These are phyloP conservation scores for Platysteira castanea DNA, from an alignment of 2,113 vertebrate genomes.

Conservation along the genomic window DNA sequence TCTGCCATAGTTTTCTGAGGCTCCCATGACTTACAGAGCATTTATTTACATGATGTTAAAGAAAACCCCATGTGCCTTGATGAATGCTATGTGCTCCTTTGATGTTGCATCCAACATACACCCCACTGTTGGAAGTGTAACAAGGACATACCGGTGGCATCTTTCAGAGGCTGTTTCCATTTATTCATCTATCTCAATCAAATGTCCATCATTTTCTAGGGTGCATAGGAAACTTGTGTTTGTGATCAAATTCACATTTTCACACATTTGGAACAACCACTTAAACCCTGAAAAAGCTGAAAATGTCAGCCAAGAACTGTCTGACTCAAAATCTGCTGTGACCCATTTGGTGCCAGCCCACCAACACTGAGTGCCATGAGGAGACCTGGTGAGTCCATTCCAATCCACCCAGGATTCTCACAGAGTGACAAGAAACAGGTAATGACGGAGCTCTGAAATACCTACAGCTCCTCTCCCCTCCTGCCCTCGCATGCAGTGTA, in stretches of 20 bases:
- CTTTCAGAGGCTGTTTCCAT: neutral
- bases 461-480: neutral
- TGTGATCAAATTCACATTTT: neutral
- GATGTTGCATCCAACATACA: neutral
- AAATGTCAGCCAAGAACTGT: accelerated
- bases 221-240: neutral
- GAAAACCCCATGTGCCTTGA: neutral
- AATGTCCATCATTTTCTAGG: neutral
- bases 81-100: neutral
- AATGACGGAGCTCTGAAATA: neutral
- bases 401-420: accelerated
- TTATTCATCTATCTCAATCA: neutral
- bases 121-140: neutral
- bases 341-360: neutral
- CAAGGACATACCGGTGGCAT: neutral
- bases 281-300: neutral
- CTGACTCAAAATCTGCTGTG: neutral
- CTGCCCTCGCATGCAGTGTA: neutral
- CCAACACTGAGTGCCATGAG: neutral
- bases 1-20: neutral
- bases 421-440: neutral
- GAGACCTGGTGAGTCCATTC: neutral
- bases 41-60: neutral
- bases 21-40: neutral
- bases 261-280: neutral